phyloP scores from a whole-genome alignment of 2,797 vertebrate species.

The Notoglanidium macrostoma region DNA sequence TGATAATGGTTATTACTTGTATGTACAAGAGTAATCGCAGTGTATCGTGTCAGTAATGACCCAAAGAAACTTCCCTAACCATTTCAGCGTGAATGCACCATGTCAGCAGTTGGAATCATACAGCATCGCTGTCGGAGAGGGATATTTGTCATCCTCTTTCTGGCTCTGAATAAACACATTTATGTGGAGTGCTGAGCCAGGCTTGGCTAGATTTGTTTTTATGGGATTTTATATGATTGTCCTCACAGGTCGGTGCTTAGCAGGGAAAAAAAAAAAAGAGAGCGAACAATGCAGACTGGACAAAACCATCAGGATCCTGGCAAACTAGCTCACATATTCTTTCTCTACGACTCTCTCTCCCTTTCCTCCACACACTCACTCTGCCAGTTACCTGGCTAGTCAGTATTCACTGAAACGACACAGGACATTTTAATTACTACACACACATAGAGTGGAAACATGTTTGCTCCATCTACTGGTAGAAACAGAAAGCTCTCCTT shows the following conservation, averaged over 20 bases:
- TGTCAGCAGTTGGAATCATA: constrained; percentile 43
- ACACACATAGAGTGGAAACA: constrained; percentile 51
- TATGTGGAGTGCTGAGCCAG: constrained; percentile 53
- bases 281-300: constrained; percentile 48
- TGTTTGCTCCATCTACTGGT: constrained; percentile 70
- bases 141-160: constrained; percentile 36
- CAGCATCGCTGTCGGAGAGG: constrained; percentile 30
- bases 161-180: constrained; percentile 40
- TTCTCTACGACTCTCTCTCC: background rate
- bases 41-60: background rate
- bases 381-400: constrained; percentile 46
- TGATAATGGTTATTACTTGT: too few species aligned
- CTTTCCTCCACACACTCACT: constrained; percentile 24
- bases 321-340: constrained; percentile 14
- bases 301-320: constrained; percentile 47
- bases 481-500: constrained; percentile 36
- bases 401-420: constrained; percentile 39
- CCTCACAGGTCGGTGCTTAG: constrained; percentile 46
- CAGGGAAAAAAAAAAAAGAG: constrained; percentile 20
- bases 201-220: constrained; percentile 50
- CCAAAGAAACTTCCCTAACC: background rate
- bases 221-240: constrained; percentile 45
- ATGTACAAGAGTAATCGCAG: background rate
- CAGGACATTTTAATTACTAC: constrained; percentile 57
- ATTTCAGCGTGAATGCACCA: constrained; percentile 15